Base-by-base conservation (phyloP, 1,140 invertebrate genomes). In the Hyles euphorbiae region DNA sequence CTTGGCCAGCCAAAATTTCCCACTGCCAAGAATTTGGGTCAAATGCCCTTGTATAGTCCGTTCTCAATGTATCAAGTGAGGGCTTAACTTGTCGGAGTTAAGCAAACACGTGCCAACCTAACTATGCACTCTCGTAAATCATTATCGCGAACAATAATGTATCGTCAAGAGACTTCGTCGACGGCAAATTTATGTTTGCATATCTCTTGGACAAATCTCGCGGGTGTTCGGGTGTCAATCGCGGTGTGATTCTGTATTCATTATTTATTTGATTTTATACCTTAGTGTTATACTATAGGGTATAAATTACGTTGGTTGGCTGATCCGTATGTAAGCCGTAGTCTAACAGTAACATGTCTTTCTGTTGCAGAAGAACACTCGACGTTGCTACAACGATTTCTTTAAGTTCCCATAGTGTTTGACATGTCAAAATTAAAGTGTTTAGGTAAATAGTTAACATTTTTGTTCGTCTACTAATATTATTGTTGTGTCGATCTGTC, bases 21-120 rank as follows among this genome's bases (percentile, higher is more conserved):
- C 63, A 66, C 54, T 34, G 63, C 51, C 52, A 52, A 34, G 32
- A 12, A 67, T 62, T 48, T 67, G 43, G 64, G 64, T 62, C 60
- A 62, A 55, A 56, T 43, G 47, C 60, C 22, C 36, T 54, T 46
- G 50, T 50, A 51, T 22, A 33, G 48, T 33, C 36, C 48, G 36
- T 48, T 45, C 55, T 54, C 63, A 53, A 61, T 65, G 59, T 65
- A 65, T 61, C 59, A 54, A 65, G 52, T 54, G 34, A 52, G 43
- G 64, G 51, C 61, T 67, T 62, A 67, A 59, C 40, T 66, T 66
- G 56, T 61, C 64, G 61, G 57, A 61, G 59, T 66, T 48, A 57
- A 51, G 51, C 59, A 64, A 49, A 64, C 52, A 64, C 57, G 40
- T 32, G 40, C 63, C 32, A 60, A 60, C 8, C 6, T 57, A 34